phyloP scores from a whole-genome alignment of 1,140 invertebrate genomes.

The Lepidotrigona ventralis region DNA sequence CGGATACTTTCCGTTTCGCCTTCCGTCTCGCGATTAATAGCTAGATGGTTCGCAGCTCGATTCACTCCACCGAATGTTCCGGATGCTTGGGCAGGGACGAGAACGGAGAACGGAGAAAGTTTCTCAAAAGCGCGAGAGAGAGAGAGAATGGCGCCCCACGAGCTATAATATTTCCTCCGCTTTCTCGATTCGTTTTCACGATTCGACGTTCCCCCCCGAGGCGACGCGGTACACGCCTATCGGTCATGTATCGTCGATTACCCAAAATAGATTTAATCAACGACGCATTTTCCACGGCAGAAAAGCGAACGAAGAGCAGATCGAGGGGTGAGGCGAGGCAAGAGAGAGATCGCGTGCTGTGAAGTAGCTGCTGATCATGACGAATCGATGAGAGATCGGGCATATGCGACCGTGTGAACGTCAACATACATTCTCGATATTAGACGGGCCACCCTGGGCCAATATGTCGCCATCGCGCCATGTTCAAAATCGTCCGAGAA shows the following conservation, averaged over 20 bases:
- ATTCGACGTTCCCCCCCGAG: slow-evolving; percentile 18
- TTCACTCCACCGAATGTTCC: slow-evolving; percentile 34
- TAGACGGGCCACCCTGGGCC: slow-evolving; percentile 27
- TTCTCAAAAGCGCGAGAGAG: not conserved
- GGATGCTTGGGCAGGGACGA: slow-evolving; percentile 10
- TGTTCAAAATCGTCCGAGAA: slow-evolving; percentile 1
- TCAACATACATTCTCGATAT: slow-evolving; percentile 64
- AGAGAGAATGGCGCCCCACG: too few species aligned
- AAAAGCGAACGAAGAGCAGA: slow-evolving; percentile 50
- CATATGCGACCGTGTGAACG: slow-evolving; percentile 73
- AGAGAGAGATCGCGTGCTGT: slow-evolving; percentile 7
- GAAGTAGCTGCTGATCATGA: slow-evolving; percentile 67
- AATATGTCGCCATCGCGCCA: slow-evolving; percentile 37
- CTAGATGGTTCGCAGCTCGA: slow-evolving; percentile 24
- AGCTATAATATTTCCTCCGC: not conserved
- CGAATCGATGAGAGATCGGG: slow-evolving; percentile 74
- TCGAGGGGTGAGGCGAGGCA: not conserved
- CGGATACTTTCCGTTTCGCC: not conserved
- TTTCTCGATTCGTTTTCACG: slow-evolving; percentile 2
- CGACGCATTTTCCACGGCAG: slow-evolving; percentile 54
- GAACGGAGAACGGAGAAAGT: slow-evolving; percentile 10
- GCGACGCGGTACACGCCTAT: slow-evolving; percentile 36
- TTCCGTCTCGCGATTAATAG: slow-evolving; percentile 24
- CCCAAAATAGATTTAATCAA: slow-evolving; percentile 73
- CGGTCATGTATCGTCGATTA: slow-evolving; percentile 70